Conservation (phyloP, 2,888 invertebrate genomes). For the Drosophila dives region DNA sequence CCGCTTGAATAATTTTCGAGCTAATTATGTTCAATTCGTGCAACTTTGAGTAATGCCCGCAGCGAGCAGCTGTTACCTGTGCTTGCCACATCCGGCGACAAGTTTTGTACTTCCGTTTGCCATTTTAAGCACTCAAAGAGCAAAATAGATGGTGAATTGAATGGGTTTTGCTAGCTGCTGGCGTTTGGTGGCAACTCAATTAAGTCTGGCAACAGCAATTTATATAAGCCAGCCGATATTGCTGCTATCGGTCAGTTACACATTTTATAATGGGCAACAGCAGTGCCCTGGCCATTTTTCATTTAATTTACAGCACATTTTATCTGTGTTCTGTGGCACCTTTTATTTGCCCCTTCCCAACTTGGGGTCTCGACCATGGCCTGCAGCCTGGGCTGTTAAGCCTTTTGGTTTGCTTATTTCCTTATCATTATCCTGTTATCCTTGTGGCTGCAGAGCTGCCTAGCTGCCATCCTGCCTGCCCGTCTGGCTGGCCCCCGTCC, state of each 20-base stretch:
- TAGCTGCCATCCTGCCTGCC: conserved; percentile 14
- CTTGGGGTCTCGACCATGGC: not conserved
- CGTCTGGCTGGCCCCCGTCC: conserved; percentile 1
- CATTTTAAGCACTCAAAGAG: conserved; percentile 35
- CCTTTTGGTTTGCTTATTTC: conserved; percentile 69
- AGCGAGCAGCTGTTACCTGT: conserved; percentile 53
- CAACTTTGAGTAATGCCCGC: conserved; percentile 24
- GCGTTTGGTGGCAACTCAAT: conserved; percentile 52
- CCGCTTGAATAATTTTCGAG: conserved; percentile 64
- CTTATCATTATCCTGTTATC: conserved; percentile 80
- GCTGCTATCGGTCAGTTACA: conserved; percentile 69
- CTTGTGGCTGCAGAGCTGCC: conserved; percentile 31
- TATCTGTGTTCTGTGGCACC: conserved; percentile 51
- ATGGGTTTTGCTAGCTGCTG: conserved; percentile 31
- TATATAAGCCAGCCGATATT: conserved; percentile 69
- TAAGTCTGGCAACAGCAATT: conserved; percentile 62
- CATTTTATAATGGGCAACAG: conserved; percentile 45
- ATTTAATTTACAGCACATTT: conserved; percentile 72
- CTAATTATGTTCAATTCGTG: conserved; percentile 67
- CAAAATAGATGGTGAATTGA: conserved; percentile 8
- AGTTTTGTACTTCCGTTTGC: conserved; percentile 62
- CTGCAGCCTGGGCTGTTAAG: conserved; percentile 31
- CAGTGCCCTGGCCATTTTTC: conserved; percentile 58
- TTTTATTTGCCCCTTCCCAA: conserved; percentile 22
- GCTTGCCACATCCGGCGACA: conserved; percentile 65